phyloP scores from a whole-genome alignment of 30 jellyfish, hydroid and myxozoan genomes.

The Pelagia noctiluca region DNA sequence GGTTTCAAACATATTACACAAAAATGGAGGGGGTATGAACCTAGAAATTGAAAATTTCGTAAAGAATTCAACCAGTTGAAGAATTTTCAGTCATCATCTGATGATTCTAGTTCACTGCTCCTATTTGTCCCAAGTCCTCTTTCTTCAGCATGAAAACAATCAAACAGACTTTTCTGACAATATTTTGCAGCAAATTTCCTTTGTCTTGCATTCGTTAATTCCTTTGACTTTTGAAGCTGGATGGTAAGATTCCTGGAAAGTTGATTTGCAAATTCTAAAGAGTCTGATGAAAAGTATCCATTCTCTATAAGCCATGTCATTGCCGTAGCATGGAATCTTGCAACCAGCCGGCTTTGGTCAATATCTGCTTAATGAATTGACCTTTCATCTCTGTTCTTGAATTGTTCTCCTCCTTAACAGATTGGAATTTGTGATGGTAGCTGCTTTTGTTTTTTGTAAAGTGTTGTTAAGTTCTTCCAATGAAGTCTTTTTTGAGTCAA shows the following conservation, averaged over 20 bases:
- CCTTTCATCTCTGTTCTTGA: conserved; percentile 32
- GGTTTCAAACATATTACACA: too few relatives aligned
- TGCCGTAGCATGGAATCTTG: conserved; percentile 29
- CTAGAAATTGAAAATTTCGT: too few relatives aligned
- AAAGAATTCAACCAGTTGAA: too few relatives aligned
- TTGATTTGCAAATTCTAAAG: conserved; percentile 48
- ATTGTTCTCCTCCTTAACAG: conserved; percentile 19
- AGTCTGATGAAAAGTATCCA: conserved; percentile 6
- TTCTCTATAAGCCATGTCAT: conserved; percentile 20
- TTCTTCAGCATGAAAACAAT: too few relatives aligned
- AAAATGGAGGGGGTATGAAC: too few relatives aligned
- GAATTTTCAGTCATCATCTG: too few relatives aligned
- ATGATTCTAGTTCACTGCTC: too few relatives aligned
- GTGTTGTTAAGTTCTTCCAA: conserved; percentile 44
- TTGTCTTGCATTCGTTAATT: conserved; percentile 20
- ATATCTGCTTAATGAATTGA: conserved; percentile 44
- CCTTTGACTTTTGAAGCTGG: conserved; percentile 43
- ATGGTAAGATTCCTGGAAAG: conserved; percentile 21
- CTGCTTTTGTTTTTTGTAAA: conserved; percentile 43
- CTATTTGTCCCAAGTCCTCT: too few relatives aligned
- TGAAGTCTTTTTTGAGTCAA: too few relatives aligned
- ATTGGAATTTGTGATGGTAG: conserved; percentile 24
- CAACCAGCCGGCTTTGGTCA: conserved; percentile 59
- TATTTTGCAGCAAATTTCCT: conserved; percentile 29
- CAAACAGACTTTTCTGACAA: too few relatives aligned